Conservation (phyloP, 2,888 invertebrate genomes). For the Papilio gigon region DNA sequence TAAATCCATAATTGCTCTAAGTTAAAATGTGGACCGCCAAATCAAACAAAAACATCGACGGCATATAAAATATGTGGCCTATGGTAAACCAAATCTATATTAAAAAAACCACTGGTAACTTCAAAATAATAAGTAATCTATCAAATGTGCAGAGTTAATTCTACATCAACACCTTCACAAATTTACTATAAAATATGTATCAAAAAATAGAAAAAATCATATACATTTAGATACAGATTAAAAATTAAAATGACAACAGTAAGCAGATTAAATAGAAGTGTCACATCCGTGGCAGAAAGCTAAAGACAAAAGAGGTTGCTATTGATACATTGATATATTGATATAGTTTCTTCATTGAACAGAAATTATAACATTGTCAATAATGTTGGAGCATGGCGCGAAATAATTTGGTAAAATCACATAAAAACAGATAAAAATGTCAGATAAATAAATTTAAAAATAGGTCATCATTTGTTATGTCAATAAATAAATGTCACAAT, state of each 20-base stretch:
- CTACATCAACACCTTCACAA: not conserved
- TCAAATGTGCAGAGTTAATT: not conserved
- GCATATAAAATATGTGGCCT: not conserved
- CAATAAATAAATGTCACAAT: conserved; percentile 2
- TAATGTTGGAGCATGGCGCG: too few relatives aligned
- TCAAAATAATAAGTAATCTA: not conserved
- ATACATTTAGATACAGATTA: not conserved
- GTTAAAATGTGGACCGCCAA: not conserved
- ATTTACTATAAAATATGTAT: not conserved
- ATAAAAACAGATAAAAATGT: not conserved
- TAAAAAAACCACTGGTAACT: not conserved
- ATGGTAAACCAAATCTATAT: not conserved
- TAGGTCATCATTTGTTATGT: not conserved
- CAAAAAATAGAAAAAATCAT: not conserved
- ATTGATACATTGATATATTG: too few relatives aligned
- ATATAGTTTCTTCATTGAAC: too few relatives aligned
- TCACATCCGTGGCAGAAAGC: not conserved
- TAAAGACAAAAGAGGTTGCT: not conserved
- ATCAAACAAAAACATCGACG: not conserved
- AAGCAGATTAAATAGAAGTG: not conserved
- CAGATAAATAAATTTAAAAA: not conserved
- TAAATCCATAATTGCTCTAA: too few relatives aligned
- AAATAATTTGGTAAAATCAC: too few relatives aligned
- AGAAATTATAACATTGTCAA: not conserved
- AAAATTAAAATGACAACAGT: not conserved